Base-by-base conservation (phyloP, 1,140 invertebrate species). In the Pectinophora gossypiella region DNA sequence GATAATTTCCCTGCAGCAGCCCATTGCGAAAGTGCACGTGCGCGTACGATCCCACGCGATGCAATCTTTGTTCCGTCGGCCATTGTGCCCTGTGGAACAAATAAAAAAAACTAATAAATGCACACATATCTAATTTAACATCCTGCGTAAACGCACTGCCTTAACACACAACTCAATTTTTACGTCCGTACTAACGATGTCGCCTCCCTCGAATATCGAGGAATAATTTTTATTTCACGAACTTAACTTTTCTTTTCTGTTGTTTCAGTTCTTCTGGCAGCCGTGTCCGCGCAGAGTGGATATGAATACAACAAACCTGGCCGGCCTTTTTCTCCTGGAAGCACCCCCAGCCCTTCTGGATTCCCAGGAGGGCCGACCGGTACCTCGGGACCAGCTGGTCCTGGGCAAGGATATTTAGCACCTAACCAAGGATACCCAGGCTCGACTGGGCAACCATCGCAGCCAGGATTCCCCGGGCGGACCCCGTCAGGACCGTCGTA, bases 241-340 rank as follows among this genome's bases (percentile, higher is more conserved):
- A n/a, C n/a, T n/a, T n/a, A n/a, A n/a, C n/a, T n/a, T n/a, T n/a
- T n/a, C n/a, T n/a, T 7, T 58, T 59, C 20, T 60, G 59, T 63
- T 57, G 27, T 78, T 85, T 53, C 80, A 86, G 83, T 75, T 47
- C 54, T 86, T 62, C 69, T 86, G 68, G 72, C 76, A 21, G 19
- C 67, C 51, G 65, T 63, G 19, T 50, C 67, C 19, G 88, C 81
- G 10, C 87, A 90, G 74, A 84, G 61, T 60, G 90, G 90, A 5
- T 91, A 91, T 56, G 89, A 88, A 44, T 91, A 91, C 64, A 87
- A 89, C 51, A 80, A 82, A 61, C 90, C 90, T 3, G 68, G 83
- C 18, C 82, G 82, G 52, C 85, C 89, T 0, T 88, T 90, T 56
- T 63, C 71, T n/a, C 64, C 64, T 19, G 70, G 74, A 16, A 67